Evolutionary conservation across 37 sponge, comb jelly and placozoan genomes (phyloP), one percentile per base, ranked within the genome.

Genomic region (Ianthella basta): DNA sequence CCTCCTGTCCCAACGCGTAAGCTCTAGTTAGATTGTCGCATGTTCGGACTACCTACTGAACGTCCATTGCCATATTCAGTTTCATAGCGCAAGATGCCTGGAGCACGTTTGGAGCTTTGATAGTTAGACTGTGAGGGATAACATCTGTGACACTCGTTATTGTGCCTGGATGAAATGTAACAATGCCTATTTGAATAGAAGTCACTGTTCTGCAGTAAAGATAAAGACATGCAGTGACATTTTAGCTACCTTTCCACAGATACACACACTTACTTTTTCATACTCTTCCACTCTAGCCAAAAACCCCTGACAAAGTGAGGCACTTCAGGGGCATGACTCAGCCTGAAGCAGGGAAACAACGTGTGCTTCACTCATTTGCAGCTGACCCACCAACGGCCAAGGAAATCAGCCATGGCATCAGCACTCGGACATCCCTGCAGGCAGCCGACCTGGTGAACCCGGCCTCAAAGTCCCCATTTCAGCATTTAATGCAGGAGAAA

Each of bases 391-490:
- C 75, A 0, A 50, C 72, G 8, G 85, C 89, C 10, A 57, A 80
- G 21, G 75, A 75, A 35, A 72, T 79, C 6, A 3, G 85, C 14
- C 94, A 93, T 56, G 96, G 98, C 21, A 70, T 94, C 33, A 88
- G 38, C 53, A 94, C 94, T 0, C 87, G 87, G 57, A 73, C 96
- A 12, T 95, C 96, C 2, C 72, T 85, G 29, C 72, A 97, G 93
- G 97, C 95, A 0, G 36, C 64, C 0, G 88, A 87, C 12, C 82
- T 99, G 19, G 84, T 94, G 19, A 99, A 96, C 55, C 97, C 99
- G 55, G 44, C 84, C 8, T 89, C 86, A 14, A 91, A 87, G 67
- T 92, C 94, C 20, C 68, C 81, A 33, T 94, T 93, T 82, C 73
- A 92, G 64, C 92, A 95, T 53, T 30, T 63, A 15, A n/a, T 82